Evolutionary conservation across 1,140 invertebrate species (phyloP), one percentile per base, ranked within the genome.

Genomic region (Drosophila triauraria): DNA sequence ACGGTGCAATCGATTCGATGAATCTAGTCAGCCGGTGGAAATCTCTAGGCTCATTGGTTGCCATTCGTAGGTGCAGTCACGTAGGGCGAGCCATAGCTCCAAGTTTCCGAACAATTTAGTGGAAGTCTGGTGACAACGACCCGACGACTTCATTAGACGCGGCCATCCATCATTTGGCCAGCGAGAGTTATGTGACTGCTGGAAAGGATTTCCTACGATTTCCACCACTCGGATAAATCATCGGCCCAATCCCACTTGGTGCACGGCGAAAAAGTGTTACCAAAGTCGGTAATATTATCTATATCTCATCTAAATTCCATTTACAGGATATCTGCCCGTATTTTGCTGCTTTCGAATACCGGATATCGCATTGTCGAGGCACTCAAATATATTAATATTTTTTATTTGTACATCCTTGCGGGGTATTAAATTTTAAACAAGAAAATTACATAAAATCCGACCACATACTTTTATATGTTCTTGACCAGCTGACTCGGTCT

Each of bases 121-220:
- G 75, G 71, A 80, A 75, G 84, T 75, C 77, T 85, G 82, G 78
- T 90, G 85, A 91, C 85, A 90, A 90, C 82, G 78, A 82, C 78
- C 81, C 81, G 82, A 90, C 86, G 82, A 76, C 85, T 90, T 90
- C 79, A 90, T 90, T 90, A 90, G 87, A 91, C 77, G 80, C 80
- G 82, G 80, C 56, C 80, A 83, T 87, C 69, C 69, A 78, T 91
- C 87, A 91, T 67, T 30, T 50, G 71, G 42, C 50, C 70, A 38
- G 25, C 42, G 30, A 65, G 80, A 87, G 75, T 75, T 91, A 87
- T 91, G 71, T 91, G 82, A 87, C 68, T 87, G 51, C 61, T 70
- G 76, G 64, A 85, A 91, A 91, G 85, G 85, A 90, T 90, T 90
- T 90, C 85, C 85, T 91, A 91, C 75, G 69, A 74, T 80, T 91